Evolutionary conservation across 2,888 invertebrate genomes (phyloP).

Genomic region (Tipula lateralis): DNA sequence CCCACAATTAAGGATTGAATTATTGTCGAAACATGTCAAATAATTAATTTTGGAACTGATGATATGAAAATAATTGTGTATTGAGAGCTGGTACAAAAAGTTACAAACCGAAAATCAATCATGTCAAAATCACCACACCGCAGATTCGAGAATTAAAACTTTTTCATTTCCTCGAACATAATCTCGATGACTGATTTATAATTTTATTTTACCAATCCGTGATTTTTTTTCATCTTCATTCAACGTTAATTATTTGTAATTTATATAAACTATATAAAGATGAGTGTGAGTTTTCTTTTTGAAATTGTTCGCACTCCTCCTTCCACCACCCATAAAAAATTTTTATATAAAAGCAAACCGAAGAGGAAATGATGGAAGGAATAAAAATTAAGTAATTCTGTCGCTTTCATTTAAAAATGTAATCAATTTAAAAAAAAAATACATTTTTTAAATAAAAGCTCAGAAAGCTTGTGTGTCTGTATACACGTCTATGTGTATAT

Average conservation of each 20-base stretch:
- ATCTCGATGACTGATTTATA: conserved; percentile 11
- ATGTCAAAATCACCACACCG: background rate
- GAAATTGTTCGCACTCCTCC: too few species aligned
- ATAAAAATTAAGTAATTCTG: conserved; percentile 15
- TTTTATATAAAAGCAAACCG: background rate
- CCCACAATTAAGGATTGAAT: too few species aligned
- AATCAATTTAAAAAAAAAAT: conserved; percentile 5
- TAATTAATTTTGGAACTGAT: too few species aligned
- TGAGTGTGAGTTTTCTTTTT: background rate
- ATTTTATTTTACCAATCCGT: background rate
- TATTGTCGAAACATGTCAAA: too few species aligned
- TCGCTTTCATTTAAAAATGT: conserved; percentile 19
- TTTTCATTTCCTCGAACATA: background rate
- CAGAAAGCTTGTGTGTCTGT: background rate
- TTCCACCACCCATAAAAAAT: background rate
- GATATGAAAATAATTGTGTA: too few species aligned
- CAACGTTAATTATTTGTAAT: conserved; percentile 15
- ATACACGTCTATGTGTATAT: background rate
- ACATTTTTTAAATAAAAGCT: background rate
- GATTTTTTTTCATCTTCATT: background rate
- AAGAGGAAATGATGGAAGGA: background rate
- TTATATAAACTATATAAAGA: background rate
- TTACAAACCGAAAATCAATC: background rate
- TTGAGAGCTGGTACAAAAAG: background rate
- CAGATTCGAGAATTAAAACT: background rate